Base-by-base conservation (phyloP, 2,797 vertebrate species). In the Tokudaia muenninki region DNA sequence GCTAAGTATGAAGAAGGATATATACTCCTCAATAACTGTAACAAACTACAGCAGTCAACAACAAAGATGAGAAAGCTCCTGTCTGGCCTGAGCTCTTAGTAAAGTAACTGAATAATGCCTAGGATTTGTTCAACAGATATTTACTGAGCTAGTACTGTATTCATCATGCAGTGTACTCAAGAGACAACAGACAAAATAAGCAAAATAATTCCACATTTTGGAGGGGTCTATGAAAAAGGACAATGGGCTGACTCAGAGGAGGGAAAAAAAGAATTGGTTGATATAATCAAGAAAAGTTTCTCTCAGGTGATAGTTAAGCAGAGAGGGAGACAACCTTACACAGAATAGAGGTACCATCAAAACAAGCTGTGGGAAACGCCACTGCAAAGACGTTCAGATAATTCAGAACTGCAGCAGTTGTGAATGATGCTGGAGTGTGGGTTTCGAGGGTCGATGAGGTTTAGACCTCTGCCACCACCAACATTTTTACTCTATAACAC, bases 191-290 rank as follows among this genome's bases (percentile, higher is more conserved):
- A 65, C 6, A 86, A 67, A 92, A 83, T 17, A 92, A 26, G 52
- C 14, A 91, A 92, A 92, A 14, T 44, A 91, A 87, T 34, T 26
- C 44, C 21, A 63, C 14, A 80, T 50, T 94, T 90, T 90, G 26
- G 6, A 63, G 87, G 93, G 9, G 14, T 44, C 50, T 52, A 87
- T 41, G 50, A 91, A 92, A 75, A 37, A 14, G 89, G 63, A 52
- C 67, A 79, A 88, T 37, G 21, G 8, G 21, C 37, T 75, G 65
- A 34, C 31, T 55, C 16, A 59, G 4, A 89, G 34, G 82, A 19
- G 86, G 37, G 0, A 10, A 59, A 87, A 19, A 9, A 2, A 2
- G 22, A 93, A 50, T 12, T 47, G 44, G 65, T 63, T 29, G 78
- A 29, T 16, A n/a, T 12, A 26, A 34, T 57, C 50, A 90, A 1